Base-by-base conservation (phyloP, 30 jellyfish, hydroid and myxozoan genomes). In the Cassiopea andromeda region DNA sequence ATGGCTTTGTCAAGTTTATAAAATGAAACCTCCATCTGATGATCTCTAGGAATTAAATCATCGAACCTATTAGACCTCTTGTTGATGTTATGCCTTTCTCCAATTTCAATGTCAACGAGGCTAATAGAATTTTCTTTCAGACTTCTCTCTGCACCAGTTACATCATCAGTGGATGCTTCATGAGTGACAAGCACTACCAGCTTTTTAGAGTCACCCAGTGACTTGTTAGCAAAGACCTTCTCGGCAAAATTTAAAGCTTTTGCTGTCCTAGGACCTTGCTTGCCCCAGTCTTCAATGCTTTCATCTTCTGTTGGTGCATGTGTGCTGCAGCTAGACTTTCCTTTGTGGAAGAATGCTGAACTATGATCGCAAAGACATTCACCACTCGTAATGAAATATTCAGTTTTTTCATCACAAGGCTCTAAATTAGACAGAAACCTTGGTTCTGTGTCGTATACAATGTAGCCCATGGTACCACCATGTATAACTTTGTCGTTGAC, bases 231-330 rank as follows among this genome's bases (percentile, higher is more conserved):
- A 88, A 96, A 90, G 48, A 49, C 48, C 79, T 80, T 61, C 48
- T 92, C 82, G 43, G 99, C 99, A 80, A 75, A 78, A 61, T 85
- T 89, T 67, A 96, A 76, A 2, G 99, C 99, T 44, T 88, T 90
- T 47, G 98, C 99, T 16, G 99, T 92, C 61, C 99, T 81, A 5
- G 99, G 99, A 59, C 99, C 99, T 17, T 68, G 89, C 38, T 77
- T 79, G 48, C 99, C 99, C 97, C 96, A 96, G 89, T 96, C 99
- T 87, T 96, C 99, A 12, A 96, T 69, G 80, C 87, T 92, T 69
- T 96, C 99, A 16, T 83, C 92, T 44, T 58, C 76, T 16, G 98
- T 90, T 9, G 99, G 99, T 49, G 97, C 94, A 61, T 85, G 93
- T 0, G 97, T 97, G 75, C 98, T 92, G 83, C 99, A 96, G 2